These are phyloP conservation scores for Cantharis flavilabris DNA, from an alignment of 2,888 invertebrate species.

Conservation along the genomic window DNA sequence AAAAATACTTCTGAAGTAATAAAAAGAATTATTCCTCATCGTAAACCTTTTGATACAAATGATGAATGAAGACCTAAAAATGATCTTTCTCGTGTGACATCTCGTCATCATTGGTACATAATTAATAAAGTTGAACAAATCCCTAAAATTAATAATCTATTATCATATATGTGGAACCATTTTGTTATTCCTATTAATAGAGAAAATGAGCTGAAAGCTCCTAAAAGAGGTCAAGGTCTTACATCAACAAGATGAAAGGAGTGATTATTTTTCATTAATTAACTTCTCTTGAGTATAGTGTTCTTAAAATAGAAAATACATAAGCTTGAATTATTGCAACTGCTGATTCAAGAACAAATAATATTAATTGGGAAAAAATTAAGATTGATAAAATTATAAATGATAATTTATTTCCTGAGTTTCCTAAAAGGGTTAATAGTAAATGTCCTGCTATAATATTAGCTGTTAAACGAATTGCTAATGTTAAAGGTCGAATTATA, in stretches of 20 bases:
- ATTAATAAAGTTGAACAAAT: conserved; percentile 57
- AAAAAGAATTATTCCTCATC: conserved; percentile 74
- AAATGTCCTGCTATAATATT: conserved; percentile 79
- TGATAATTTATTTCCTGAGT: conserved; percentile 47
- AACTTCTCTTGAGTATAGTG: conserved; percentile 70
- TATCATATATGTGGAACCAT: conserved; percentile 65
- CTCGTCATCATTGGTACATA: conserved; percentile 73
- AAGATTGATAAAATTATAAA: conserved; percentile 40
- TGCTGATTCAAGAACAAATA: conserved; percentile 63
- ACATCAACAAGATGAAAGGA: conserved; percentile 67
- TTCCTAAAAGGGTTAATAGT: conserved; percentile 65
- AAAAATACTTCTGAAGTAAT: conserved; percentile 72
- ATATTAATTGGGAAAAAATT: conserved; percentile 56
- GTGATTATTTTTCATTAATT: conserved; percentile 64
- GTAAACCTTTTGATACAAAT: conserved; percentile 62
- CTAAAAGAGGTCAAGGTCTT: conserved; percentile 66
- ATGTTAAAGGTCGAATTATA: conserved; percentile 70
- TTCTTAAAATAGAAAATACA: conserved; percentile 68
- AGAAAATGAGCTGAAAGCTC: conserved; percentile 63
- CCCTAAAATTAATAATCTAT: conserved; percentile 60
- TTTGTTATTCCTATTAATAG: conserved; percentile 63
- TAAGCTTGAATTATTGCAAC: conserved; percentile 70
- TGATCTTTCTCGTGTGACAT: conserved; percentile 69
- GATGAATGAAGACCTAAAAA: conserved; percentile 68
- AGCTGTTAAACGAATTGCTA: conserved; percentile 73